phyloP scores from a whole-genome alignment of 2,113 vertebrate species.

The Neodon shergylaensis region DNA sequence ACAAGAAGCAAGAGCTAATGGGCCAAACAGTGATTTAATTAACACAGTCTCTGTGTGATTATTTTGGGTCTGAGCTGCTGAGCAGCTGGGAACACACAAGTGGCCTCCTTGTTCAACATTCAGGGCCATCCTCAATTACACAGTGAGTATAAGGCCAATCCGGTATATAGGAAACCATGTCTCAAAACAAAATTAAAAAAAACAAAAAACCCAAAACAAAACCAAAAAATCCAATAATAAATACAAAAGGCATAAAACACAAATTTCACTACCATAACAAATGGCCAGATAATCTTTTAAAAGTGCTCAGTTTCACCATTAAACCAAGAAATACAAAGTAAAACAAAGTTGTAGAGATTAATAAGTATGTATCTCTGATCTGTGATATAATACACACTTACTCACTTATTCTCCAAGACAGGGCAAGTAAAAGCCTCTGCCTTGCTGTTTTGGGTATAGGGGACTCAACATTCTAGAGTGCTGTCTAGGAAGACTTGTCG shows the following conservation, averaged over 20 bases:
- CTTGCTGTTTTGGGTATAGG: neutral
- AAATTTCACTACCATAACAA: neutral
- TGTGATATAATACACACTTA: neutral
- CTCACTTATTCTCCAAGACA: neutral
- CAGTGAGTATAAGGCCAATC: neutral
- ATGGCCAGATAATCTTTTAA: neutral
- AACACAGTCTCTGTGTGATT: too few species aligned
- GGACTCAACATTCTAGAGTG: neutral
- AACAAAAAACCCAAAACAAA: neutral
- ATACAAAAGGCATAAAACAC: neutral
- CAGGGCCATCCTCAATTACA: neutral
- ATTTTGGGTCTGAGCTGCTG: too few species aligned
- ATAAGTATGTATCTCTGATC: neutral
- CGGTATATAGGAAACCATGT: neutral
- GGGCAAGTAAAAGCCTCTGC: constrained; percentile 10
- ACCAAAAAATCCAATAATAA: neutral
- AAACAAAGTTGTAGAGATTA: constrained; percentile 7
- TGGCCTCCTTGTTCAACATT: too few species aligned
- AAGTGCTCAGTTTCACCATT: constrained; percentile 51
- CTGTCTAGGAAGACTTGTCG: neutral
- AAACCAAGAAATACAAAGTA: constrained; percentile 56
- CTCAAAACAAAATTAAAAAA: neutral
- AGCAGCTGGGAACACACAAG: too few species aligned
- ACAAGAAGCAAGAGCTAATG: too few species aligned
- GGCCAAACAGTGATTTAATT: too few species aligned